These are phyloP conservation scores for Chionodraco myersi DNA, from an alignment of 2,113 vertebrate species.

Conservation along the genomic window DNA sequence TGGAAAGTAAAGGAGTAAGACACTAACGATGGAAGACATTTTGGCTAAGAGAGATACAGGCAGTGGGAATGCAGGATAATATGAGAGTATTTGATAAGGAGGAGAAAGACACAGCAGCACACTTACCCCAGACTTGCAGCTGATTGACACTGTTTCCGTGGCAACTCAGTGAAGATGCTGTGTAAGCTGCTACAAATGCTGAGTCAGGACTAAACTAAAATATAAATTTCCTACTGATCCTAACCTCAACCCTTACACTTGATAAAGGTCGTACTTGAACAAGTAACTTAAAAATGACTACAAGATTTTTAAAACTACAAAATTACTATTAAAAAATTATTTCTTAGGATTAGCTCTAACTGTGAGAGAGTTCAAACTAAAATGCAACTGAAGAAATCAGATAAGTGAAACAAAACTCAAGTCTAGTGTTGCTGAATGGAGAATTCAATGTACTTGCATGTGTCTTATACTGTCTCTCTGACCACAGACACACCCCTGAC, in stretches of 20 bases:
- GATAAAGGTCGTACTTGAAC: not conserved
- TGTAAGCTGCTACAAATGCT: constrained; percentile 39
- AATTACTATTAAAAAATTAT: not conserved
- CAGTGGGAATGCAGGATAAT: not conserved
- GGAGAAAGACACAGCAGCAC: constrained; percentile 18
- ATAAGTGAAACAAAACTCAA: constrained; percentile 24
- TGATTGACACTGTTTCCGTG: constrained; percentile 68
- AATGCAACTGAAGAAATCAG: not conserved
- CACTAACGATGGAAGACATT: not conserved
- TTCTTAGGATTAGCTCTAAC: not conserved
- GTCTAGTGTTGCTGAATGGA: constrained; percentile 52
- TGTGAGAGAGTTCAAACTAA: not conserved
- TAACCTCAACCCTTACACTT: not conserved
- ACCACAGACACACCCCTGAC: constrained; percentile 74
- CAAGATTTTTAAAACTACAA: not conserved
- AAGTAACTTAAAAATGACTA: not conserved
- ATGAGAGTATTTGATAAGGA: not conserved
- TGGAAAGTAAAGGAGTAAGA: not conserved
- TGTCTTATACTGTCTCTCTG: constrained; percentile 79
- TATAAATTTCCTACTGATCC: constrained; percentile 4
- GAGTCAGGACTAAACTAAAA: constrained; percentile 42
- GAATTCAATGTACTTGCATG: constrained; percentile 66
- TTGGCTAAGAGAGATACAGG: not conserved
- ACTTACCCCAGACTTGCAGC: constrained; percentile 74
- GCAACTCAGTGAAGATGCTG: constrained; percentile 76